Conservation (phyloP, 2,797 vertebrate species). For the Lagorchestes hirsutus region DNA sequence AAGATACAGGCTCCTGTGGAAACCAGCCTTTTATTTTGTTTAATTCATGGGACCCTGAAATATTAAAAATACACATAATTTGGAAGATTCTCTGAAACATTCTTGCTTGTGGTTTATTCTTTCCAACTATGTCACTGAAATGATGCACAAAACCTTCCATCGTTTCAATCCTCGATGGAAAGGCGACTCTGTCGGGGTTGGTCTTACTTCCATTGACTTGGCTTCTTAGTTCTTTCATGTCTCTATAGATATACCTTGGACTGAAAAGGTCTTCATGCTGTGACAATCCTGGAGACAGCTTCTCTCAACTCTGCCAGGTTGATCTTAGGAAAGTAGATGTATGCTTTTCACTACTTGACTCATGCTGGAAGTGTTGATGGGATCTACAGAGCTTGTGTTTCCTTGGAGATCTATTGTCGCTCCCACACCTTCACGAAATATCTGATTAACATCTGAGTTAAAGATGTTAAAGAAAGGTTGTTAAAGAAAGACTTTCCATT, state of each 20-base stretch:
- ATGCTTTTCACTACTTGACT: not conserved
- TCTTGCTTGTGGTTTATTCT: not conserved
- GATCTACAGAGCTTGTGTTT: not conserved
- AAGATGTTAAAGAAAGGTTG: not conserved
- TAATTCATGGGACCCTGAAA: not conserved
- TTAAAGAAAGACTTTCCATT: not conserved
- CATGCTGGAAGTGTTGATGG: not conserved
- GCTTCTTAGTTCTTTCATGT: not conserved
- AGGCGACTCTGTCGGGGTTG: not conserved
- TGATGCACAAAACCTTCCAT: not conserved
- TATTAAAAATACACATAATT: not conserved
- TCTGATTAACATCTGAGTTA: not conserved
- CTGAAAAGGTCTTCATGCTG: not conserved
- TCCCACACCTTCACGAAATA: not conserved
- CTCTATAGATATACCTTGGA: not conserved
- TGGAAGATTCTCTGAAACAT: not conserved
- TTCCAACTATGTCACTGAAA: not conserved
- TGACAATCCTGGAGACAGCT: not conserved
- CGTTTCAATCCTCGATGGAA: not conserved
- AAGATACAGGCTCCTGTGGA: not conserved
- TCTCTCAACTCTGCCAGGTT: not conserved
- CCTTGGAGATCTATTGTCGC: not conserved
- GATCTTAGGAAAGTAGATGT: not conserved
- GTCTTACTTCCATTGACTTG: not conserved
- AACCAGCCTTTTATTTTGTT: not conserved